Evolutionary conservation across 1,140 invertebrate species (phyloP), one percentile per base, ranked within the genome.

Genomic region (Drosophila subobscura): DNA sequence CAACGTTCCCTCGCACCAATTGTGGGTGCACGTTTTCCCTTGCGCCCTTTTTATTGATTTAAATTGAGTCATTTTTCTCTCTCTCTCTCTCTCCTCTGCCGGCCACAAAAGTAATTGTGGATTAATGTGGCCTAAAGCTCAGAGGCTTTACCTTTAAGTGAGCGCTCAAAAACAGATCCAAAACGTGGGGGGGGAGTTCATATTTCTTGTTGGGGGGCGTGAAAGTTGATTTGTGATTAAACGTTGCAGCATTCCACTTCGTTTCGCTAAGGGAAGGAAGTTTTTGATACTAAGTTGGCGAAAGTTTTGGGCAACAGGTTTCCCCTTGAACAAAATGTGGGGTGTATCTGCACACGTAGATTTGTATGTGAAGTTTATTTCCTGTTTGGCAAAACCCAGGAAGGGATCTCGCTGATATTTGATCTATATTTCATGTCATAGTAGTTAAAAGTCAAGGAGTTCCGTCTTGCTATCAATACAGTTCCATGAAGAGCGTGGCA

Each of bases 51-150:
- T 85, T 86, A 86, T 85, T 85, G 81, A 85, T 88, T 86, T 81
- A 85, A 85, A 85, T 85, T 86, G 83, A 85, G 81, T 67, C 79
- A 85, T 85, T 85, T 85, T 72, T 73, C 76, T 66, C 23, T 53
- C 51, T 46, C 60, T 47, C 16, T 50, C 54, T 45, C 40, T 47
- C 52, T 60, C 49, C 66, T 33, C 72, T 51, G 41, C 57, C 29
- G 71, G 40, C 37, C 57, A 65, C 52, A 57, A 64, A 73, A 80
- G 63, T 80, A 80, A 86, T 85, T 77, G 72, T 58, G 47, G 59
- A 68, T 85, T 86, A 74, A 85, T 85, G 56, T 63, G 55, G 55
- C 45, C 33, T 37, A 37, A 37, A 37, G 33, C 33, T 37, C 4
- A 37, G 12, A 37, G 33, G 33, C 33, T 37, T 37, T 10, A 72